A percentile compares a stretch with the other conserved stretches of the same genome.
These are phyloP conservation scores for Melitaea cinxia DNA, from an alignment of 1,140 invertebrate genomes.

Conservation along the genomic window DNA sequence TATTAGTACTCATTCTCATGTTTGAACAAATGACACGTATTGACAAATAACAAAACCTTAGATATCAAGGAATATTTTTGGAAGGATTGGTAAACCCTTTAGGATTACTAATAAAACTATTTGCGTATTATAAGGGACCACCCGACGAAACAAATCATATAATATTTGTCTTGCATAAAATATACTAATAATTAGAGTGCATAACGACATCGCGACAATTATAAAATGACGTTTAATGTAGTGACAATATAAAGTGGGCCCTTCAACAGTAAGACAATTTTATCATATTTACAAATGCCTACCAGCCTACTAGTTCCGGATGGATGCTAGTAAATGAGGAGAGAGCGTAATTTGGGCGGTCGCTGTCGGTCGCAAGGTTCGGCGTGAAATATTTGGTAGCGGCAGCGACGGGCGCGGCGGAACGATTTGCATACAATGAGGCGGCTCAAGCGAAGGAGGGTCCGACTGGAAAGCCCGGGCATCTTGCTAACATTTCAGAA, in stretches of 20 bases:
- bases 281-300: too few species aligned
- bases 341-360: slow-evolving; percentile 51
- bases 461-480: slow-evolving; percentile 48
- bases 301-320: slow-evolving; percentile 2
- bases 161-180: too few species aligned
- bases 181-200: too few species aligned
- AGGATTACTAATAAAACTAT: not conserved
- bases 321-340: slow-evolving; percentile 29
- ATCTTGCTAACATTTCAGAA: slow-evolving; percentile 66
- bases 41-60: slow-evolving; percentile 60
- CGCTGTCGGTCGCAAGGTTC: slow-evolving; percentile 49
- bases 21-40: slow-evolving; percentile 60
- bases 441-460: slow-evolving; percentile 58
- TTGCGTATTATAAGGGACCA: too few species aligned
- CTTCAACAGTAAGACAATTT: too few species aligned
- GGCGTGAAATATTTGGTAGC: slow-evolving; percentile 69
- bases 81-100: slow-evolving; percentile 29
- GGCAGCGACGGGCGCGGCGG: slow-evolving; percentile 54
- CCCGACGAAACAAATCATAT: too few species aligned
- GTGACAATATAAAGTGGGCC: too few species aligned
- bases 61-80: slow-evolving; percentile 48
- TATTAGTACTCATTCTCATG: slow-evolving; percentile 40
- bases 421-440: slow-evolving; percentile 69
- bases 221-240: too few species aligned
- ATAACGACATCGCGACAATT: too few species aligned